phyloP scores from a whole-genome alignment of 1,140 invertebrate genomes.

The Danaus melanippus region DNA sequence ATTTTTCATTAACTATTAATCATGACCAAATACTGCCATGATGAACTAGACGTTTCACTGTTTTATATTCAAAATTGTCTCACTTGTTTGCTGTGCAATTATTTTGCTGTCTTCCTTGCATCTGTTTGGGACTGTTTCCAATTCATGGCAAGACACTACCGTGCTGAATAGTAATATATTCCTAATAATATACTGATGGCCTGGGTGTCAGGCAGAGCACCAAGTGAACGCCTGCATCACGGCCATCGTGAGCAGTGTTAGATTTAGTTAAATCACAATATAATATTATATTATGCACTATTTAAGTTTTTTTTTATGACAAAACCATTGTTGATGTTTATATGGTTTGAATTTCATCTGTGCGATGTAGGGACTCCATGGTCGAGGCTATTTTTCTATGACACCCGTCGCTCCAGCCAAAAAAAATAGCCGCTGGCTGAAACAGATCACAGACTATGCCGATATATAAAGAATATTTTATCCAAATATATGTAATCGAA shows the following conservation, averaged over 20 bases:
- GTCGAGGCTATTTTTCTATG: constrained; percentile 37
- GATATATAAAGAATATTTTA: constrained; percentile 8
- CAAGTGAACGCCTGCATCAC: constrained; percentile 32
- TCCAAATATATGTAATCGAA: constrained; percentile 8
- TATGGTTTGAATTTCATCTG: constrained; percentile 24
- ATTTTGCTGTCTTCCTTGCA: constrained; percentile 24
- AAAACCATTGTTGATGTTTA: constrained; percentile 44
- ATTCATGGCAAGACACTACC: constrained; percentile 12
- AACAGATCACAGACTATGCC: constrained; percentile 13
- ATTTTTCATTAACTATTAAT: constrained; percentile 18
- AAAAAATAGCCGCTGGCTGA: constrained; percentile 5
- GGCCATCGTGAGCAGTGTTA: constrained; percentile 34
- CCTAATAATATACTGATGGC: constrained; percentile 17
- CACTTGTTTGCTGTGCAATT: constrained; percentile 8
- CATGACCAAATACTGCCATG: constrained; percentile 28
- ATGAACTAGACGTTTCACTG: constrained; percentile 14
- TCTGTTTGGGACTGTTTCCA: constrained; percentile 3
- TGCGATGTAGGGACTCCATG: constrained; percentile 16
- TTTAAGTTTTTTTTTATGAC: constrained; percentile 59
- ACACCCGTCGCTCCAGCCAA: constrained; percentile 23
- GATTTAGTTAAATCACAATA: constrained; percentile 50
- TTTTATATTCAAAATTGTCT: constrained; percentile 12
- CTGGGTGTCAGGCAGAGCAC: constrained; percentile 25
- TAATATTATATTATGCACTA: constrained; percentile 44
- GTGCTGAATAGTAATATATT: constrained; percentile 32